Conservation (phyloP, 2,888 invertebrate genomes). For the Hipparchia semele region DNA sequence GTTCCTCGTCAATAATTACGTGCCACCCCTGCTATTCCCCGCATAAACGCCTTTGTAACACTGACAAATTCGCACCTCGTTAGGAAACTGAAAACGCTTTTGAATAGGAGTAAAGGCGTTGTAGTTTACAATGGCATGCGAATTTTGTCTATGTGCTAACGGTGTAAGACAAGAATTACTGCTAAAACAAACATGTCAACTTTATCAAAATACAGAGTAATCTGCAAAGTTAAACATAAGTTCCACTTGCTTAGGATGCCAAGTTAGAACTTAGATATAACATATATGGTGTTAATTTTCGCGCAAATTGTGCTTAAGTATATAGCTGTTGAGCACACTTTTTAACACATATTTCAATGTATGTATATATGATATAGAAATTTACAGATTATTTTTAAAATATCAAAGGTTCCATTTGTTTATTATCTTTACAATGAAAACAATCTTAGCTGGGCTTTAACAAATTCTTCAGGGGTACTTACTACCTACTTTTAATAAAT, state of each 20-base stretch:
- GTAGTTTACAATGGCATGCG: no score
- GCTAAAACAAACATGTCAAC: not conserved
- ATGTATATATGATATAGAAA: not conserved
- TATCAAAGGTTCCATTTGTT: not conserved
- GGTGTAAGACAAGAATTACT: not conserved
- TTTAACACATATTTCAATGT: slow-evolving; percentile 10
- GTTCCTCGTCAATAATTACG: not conserved
- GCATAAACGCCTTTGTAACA: not conserved
- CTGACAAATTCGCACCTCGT: no score
- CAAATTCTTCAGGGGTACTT: not conserved
- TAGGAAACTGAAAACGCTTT: no score
- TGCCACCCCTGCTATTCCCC: slow-evolving; percentile 22
- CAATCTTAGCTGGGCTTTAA: not conserved
- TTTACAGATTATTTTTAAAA: not conserved
- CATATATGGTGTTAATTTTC: not conserved
- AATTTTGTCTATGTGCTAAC: no score
- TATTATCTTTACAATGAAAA: slow-evolving; percentile 1
- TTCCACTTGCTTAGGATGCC: not conserved
- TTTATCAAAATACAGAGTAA: not conserved
- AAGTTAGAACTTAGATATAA: not conserved
- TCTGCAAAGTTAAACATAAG: not conserved
- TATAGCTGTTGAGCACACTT: not conserved
- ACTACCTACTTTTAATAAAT: not conserved
- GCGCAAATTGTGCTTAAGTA: not conserved
- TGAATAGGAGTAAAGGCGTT: no score